Conservation (phyloP, 2,888 invertebrate species). For the Hirtodrosophila confusa region DNA sequence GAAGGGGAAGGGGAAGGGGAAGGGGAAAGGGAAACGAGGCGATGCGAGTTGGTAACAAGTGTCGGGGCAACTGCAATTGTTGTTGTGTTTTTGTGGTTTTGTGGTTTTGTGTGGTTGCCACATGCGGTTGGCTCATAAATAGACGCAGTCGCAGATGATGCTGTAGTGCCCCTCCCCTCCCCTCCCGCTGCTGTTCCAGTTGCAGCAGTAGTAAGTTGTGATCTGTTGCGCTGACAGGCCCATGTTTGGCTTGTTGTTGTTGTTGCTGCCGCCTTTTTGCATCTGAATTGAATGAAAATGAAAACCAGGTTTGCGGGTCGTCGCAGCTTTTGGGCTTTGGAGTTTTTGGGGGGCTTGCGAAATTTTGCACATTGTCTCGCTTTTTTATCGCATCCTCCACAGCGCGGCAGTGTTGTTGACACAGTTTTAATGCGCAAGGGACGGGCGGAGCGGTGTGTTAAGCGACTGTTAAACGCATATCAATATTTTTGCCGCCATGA, state of each 20-base stretch:
- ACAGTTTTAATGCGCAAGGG: conserved; percentile 18
- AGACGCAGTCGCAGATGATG: conserved; percentile 40
- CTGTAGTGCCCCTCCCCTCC: conserved; percentile 20
- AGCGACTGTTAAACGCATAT: conserved; percentile 48
- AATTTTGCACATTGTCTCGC: conserved; percentile 53
- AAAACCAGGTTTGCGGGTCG: conserved; percentile 78
- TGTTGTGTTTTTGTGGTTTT: conserved; percentile 9
- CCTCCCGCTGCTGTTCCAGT: not conserved
- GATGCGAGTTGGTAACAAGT: conserved; percentile 45
- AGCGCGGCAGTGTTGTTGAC: conserved; percentile 15
- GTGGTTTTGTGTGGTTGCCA: conserved; percentile 59
- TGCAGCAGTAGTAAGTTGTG: conserved; percentile 33
- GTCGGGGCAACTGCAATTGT: conserved; percentile 27
- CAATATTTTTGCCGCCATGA: conserved; percentile 45
- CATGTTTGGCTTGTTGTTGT: conserved; percentile 53
- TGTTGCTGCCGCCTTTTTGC: conserved; percentile 8
- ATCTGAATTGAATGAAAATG: conserved; percentile 71
- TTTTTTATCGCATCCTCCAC: conserved; percentile 23
- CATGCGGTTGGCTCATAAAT: conserved; percentile 71
- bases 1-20: conserved; percentile 3
- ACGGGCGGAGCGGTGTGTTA: conserved; percentile 14
- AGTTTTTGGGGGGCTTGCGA: conserved; percentile 46
- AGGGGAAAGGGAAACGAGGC: not conserved
- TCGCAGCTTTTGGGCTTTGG: conserved; percentile 33
- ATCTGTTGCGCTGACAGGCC: conserved; percentile 58